A percentile compares a stretch with the other conserved stretches of the same genome.
Conservation (phyloP, 2,797 vertebrate species). For the Neoniphon sammara region DNA sequence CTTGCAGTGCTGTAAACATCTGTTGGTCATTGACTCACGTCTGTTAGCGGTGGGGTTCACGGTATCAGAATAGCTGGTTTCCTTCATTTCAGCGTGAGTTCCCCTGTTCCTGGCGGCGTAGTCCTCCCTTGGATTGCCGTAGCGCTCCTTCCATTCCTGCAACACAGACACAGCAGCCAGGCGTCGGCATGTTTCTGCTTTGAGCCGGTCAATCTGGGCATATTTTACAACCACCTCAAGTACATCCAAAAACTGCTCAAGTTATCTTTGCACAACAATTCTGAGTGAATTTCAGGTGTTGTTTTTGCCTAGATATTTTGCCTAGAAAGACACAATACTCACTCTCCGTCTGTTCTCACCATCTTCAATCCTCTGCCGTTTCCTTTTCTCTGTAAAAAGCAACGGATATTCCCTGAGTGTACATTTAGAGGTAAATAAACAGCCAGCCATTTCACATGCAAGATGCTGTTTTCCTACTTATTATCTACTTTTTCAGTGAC, state of each 20-base stretch:
- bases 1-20: not conserved
- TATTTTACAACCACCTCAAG: not conserved
- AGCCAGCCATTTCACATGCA: not conserved
- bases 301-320: not conserved
- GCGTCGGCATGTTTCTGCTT: not conserved
- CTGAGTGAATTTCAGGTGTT: not conserved
- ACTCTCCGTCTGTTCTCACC: conserved; percentile 94
- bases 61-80: conserved; percentile 89
- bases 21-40: conserved; percentile 79
- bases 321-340: conserved; percentile 64
- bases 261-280: not conserved
- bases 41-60: conserved; percentile 73
- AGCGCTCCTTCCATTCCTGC: conserved; percentile 97
- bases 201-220: not conserved
- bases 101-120: conserved; percentile 86
- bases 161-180: conserved; percentile 7
- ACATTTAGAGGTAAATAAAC: not conserved
- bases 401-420: not conserved
- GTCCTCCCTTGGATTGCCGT: conserved; percentile 90
- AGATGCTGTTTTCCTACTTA: not conserved
- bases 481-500: not conserved
- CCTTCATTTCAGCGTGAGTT: conserved; percentile 89
- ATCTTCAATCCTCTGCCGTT: conserved; percentile 93
- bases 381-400: conserved; percentile 90
- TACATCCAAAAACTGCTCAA: not conserved